Evolutionary conservation across 1,140 invertebrate genomes (phyloP).

Genomic region (Drosophila nannoptera): DNA sequence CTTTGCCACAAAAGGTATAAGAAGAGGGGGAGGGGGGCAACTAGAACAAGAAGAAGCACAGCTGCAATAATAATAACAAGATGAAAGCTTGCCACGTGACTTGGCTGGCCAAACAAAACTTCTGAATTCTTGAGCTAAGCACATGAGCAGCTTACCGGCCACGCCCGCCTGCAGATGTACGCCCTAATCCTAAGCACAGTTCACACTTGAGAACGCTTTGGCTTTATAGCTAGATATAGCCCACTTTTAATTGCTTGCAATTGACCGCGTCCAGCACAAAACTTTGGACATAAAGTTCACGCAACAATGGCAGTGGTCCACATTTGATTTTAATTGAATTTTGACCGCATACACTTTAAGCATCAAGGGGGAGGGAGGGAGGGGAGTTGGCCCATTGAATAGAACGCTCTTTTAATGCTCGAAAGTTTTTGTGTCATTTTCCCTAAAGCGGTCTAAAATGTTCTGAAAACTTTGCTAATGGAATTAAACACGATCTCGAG

Average conservation of each 20-base stretch:
- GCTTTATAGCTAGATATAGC: not conserved
- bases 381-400: not conserved
- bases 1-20: not conserved
- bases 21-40: not conserved
- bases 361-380: constrained; percentile 36
- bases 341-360: constrained; percentile 46
- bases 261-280: constrained; percentile 49
- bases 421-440: constrained; percentile 43
- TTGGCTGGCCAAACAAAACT: not conserved
- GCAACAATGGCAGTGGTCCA: constrained; percentile 33
- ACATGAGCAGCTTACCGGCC: constrained; percentile 1
- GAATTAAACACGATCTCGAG: constrained; percentile 41
- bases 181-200: constrained; percentile 3
- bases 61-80: constrained; percentile 19
- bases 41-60: constrained; percentile 5
- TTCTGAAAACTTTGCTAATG: constrained; percentile 49
- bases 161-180: not conserved
- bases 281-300: constrained; percentile 62
- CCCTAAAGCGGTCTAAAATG: constrained; percentile 25
- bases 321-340: constrained; percentile 70
- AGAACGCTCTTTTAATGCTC: constrained; percentile 37
- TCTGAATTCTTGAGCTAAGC: constrained; percentile 4
- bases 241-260: constrained; percentile 65
- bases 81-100: constrained; percentile 10
- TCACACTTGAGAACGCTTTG: not conserved